Base-by-base conservation (phyloP, 2,888 invertebrate species). In the Meliscaeva auricollis region DNA sequence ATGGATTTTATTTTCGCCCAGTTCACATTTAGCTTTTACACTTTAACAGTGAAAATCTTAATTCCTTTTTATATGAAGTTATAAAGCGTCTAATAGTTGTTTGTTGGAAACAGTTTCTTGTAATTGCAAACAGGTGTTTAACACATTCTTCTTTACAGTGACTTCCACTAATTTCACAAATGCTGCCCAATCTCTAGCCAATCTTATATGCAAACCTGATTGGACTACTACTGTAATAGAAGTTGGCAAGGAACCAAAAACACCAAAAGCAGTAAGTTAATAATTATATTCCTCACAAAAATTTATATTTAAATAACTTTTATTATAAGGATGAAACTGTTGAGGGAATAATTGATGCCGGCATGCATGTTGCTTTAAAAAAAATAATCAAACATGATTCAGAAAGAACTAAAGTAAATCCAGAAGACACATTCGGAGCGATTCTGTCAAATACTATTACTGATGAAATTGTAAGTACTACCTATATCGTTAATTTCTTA, bases 291-390 rank as follows among this genome's bases (percentile, higher is more conserved):
- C 6, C 0, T 7, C n/a, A n/a, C n/a, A n/a, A n/a, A n/a, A 11
- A 62, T n/a, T 41, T 7, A 32, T n/a, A 41, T 9, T 58, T 54
- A 13, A 20, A 17, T 52, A 11, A n/a, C 7, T 41, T 56, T 17
- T 20, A 26, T 7, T 44, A n/a, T n/a, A n/a, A 93, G 44, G 17
- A 75, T n/a, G 83, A 87, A 7, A 75, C 75, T 50, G 87, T 90
- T 2, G 64, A 87, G 0, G 95, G 95, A 0, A 93, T 97, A 13
- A 97, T 97, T 91, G 95, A 96, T 89, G 93, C 96, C 0, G 97
- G 96, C 9, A 93, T 96, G 78, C 96, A 97, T 91, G 94, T 95
- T 93, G 94, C 94, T 80, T 91, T 97, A 38, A 97, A 96, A 90
- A 96, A 96, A 91, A 92, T 97, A 13, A 94, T 96, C 13, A 93